Conservation (phyloP, 2,888 invertebrate species). For the Cyclophora punctaria region DNA sequence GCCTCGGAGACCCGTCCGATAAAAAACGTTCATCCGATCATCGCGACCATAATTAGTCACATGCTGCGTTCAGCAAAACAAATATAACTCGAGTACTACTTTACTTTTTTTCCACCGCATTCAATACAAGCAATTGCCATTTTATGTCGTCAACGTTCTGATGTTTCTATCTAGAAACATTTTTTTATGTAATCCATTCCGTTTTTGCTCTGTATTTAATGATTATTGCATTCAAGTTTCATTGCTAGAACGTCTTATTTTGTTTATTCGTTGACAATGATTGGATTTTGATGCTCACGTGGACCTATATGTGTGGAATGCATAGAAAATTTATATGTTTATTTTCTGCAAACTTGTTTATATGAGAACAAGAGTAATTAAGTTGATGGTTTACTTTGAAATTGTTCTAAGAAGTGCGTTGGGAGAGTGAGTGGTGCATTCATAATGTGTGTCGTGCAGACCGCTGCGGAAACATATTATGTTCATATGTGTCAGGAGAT, state of each 20-base stretch:
- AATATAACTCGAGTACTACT: constrained; percentile 26
- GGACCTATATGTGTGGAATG: constrained; percentile 2
- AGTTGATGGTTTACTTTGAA: no score
- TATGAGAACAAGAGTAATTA: no score
- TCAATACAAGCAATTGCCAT: constrained; percentile 40
- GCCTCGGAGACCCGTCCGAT: constrained; percentile 14
- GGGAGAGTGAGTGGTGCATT: no score
- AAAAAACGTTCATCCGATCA: constrained; percentile 54
- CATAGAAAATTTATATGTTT: background rate
- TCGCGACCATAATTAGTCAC: constrained; percentile 65
- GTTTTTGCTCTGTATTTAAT: constrained; percentile 23
- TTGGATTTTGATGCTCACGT: constrained; percentile 10
- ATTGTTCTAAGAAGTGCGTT: no score
- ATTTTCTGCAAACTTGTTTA: no score
- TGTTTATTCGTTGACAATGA: constrained; percentile 4
- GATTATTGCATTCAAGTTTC: constrained; percentile 23
- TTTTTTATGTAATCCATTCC: constrained; percentile 23
- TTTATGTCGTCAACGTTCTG: constrained; percentile 43
- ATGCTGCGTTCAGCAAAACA: constrained; percentile 46
- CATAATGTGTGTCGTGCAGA: no score
- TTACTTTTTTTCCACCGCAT: constrained; percentile 34
- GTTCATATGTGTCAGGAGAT: no score
- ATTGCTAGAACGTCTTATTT: constrained; percentile 17
- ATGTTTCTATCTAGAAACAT: constrained; percentile 47
- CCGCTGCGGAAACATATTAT: no score